Base-by-base conservation (phyloP, 1,140 invertebrate species). In the Dendrolimus punctatus region DNA sequence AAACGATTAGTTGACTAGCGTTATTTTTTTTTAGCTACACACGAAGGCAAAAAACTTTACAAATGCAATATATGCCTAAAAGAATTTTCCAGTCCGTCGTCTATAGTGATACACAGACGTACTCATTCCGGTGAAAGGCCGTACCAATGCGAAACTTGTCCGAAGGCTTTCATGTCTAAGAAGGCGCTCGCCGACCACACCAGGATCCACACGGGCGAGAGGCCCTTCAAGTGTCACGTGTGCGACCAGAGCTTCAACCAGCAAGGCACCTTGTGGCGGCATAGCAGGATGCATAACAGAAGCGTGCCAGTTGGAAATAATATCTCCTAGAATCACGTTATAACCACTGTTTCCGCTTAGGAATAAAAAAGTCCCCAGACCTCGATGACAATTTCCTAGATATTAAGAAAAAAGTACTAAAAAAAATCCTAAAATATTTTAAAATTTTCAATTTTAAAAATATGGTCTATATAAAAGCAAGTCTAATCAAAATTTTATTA, bases 201-300 rank as follows among this genome's bases (percentile, higher is more conserved):
- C 51, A 84, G 91, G 49, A 90, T 88, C 46, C 93, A 94, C 71
- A 93, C 92, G 4, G 93, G 93, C 0, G 91, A 93, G 60, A 91
- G 91, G 70, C 93, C 92, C 1, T 91, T 91, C 63, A 90, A 90
- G 66, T 93, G 92, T 68, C 72, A 67, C 9, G 71, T 90, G 7
- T 92, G 91, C 64, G 71, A 88, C 2, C 87, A 87, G 42, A 64
- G 76, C 4, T 92, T 91, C 64, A 88, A 88, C 0, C 91, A 91
- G 60, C 76, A 87, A 10, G 88, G 89, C 0, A 89, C 88, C 6
- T 56, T 90, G 47, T 87, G 79, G 47, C 65, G 83, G 23, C 90
- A 91, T 68, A 76, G 83, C 69, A 86, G 83, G 53, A 94, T 82
- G 8, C 82, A 85, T 57, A 66, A 82, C 40, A 74, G 71, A 58